These are phyloP conservation scores for Drosophila suboccidentalis DNA, from an alignment of 2,888 invertebrate genomes.

Conservation along the genomic window DNA sequence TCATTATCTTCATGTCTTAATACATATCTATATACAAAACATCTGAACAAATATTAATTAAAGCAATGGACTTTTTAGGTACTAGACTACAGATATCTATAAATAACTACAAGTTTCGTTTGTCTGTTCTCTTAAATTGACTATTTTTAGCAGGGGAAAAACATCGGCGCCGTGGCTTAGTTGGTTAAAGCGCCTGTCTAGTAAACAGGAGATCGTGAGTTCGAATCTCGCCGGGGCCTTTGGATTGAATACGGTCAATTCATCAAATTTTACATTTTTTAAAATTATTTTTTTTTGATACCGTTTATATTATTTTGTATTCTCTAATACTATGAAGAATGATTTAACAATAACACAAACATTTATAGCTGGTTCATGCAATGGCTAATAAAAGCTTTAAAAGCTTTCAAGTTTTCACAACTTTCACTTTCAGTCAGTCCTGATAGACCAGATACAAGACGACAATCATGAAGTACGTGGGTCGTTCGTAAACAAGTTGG, in stretches of 20 bases:
- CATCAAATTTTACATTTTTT: neutral
- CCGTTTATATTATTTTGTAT: conserved; percentile 7
- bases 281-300: neutral
- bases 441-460: conserved; percentile 84
- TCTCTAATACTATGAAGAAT: conserved; percentile 32
- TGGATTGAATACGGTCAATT: neutral
- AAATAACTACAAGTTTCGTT: neutral
- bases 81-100: conserved; percentile 2
- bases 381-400: conserved; percentile 23
- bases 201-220: conserved; percentile 85
- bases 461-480: conserved; percentile 84
- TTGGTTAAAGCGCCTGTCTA: conserved; percentile 85
- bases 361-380: conserved; percentile 43
- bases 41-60: conserved; percentile 60
- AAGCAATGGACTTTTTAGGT: conserved; percentile 38
- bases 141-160: neutral
- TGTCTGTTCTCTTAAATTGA: conserved; percentile 20
- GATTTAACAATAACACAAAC: conserved; percentile 13
- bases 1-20: conserved; percentile 16
- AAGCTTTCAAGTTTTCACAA: conserved; percentile 24
- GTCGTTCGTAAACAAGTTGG: conserved; percentile 82
- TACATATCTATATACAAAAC: conserved; percentile 16
- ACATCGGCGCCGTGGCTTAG: conserved; percentile 84
- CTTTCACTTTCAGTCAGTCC: conserved; percentile 66
- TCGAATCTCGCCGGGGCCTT: conserved; percentile 85